Conservation (phyloP, 92 coral and sea anemone genomes). For the Porites cylindrica region DNA sequence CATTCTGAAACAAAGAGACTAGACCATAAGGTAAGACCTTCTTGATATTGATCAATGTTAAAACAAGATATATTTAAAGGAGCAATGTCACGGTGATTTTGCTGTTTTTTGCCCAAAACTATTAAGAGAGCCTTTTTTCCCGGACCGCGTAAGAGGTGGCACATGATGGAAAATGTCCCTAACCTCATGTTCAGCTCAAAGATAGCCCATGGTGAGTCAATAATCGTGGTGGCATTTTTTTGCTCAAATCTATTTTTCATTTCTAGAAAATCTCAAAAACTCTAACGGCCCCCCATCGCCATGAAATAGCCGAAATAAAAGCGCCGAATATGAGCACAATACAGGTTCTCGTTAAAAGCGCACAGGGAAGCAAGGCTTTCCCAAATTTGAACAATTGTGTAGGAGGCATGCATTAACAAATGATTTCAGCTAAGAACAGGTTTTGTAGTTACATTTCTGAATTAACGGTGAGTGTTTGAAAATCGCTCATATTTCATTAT, state of each 20-base stretch:
- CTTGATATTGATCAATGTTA: too few relatives aligned
- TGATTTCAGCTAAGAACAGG: conserved; percentile 7
- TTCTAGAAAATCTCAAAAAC: conserved; percentile 10
- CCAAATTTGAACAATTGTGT: background rate
- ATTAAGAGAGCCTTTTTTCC: background rate
- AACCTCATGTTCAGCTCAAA: background rate
- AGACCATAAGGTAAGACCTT: too few relatives aligned
- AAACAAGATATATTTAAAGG: too few relatives aligned
- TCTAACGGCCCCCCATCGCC: background rate
- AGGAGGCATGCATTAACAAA: background rate
- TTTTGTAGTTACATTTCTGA: background rate
- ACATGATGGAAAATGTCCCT: background rate
- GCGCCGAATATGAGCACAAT: background rate
- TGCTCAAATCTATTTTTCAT: background rate
- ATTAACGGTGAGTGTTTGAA: background rate
- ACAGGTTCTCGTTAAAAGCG: background rate
- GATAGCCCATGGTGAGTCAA: background rate
- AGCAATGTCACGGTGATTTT: too few relatives aligned
- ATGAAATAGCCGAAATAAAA: background rate
- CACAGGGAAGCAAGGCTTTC: background rate
- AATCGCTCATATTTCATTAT: too few relatives aligned
- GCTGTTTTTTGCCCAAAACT: too few relatives aligned
- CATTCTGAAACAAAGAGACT: too few relatives aligned
- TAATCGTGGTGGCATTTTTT: background rate
- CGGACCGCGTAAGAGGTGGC: background rate